phyloP scores from a whole-genome alignment of 2,113 vertebrate genomes.

The Herpetotheres cachinnans region DNA sequence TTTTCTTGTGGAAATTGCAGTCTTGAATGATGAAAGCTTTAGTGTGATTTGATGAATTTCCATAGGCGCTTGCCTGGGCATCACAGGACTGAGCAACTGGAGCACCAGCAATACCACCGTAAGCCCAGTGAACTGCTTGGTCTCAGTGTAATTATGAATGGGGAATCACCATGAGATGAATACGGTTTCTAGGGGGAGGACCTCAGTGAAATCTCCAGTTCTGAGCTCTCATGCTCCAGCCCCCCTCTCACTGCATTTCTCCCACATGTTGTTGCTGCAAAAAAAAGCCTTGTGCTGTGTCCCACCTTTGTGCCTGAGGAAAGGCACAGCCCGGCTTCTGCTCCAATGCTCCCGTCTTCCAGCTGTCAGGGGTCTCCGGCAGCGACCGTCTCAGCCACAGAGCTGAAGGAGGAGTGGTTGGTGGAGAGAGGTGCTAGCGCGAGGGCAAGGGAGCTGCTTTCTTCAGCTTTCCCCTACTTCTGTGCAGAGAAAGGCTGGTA shows the following conservation, averaged over 20 bases:
- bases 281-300: background rate
- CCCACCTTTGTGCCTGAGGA: background rate
- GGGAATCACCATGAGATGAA: background rate
- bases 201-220: background rate
- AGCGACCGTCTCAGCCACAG: background rate
- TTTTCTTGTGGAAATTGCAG: background rate
- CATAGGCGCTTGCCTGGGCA: background rate
- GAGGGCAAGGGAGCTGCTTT: background rate
- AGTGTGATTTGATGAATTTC: background rate
- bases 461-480: background rate
- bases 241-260: background rate
- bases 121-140: background rate
- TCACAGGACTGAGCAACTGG: background rate
- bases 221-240: background rate
- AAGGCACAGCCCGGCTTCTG: background rate
- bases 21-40: background rate
- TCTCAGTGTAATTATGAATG: background rate
- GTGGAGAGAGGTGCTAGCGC: background rate
- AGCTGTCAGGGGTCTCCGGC: background rate
- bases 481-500: background rate
- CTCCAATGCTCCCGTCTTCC: background rate
- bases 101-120: background rate
- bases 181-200: background rate
- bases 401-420: background rate
- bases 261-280: accelerated